Evolutionary conservation across 2,113 vertebrate genomes (phyloP), one percentile per base, ranked within the genome.

Genomic region (Chrysemys picta): DNA sequence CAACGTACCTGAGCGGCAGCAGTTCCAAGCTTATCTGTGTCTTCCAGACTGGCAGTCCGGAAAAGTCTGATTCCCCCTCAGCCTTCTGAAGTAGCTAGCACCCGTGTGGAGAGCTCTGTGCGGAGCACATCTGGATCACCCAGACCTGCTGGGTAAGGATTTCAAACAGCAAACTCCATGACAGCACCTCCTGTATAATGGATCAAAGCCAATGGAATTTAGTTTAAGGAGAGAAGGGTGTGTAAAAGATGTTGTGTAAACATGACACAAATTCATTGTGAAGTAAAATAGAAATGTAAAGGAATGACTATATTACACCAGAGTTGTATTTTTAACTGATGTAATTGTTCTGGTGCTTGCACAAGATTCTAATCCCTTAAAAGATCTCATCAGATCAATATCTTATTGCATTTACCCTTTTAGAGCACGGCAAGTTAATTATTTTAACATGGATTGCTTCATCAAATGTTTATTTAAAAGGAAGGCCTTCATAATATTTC

Each of bases 51-150:
- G 96, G 99, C 99, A 88, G 99, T 99, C 83, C 98, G 99, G 95
- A 99, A 99, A 98, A 99, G 98, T 93, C 98, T 99, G 94, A 99
- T 99, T 96, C 99, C 99, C 19, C 98, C 99, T 52, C 99, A 99
- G 97, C 98, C 99, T 53, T 98, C 98, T 91, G 99, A 99, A 75
- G 97, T 99, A 45, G 96, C 97, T 35, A 97, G 98, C 89, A 98
- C 99, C 2, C 98, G 99, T 82, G 98, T 99, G 1, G 99, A 99
- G 89, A 98, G 98, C 49, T 98, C 98, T 0, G 96, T 99, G 96
- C 98, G 99, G 35, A 99, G 98, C 97, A 98, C 99, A 1, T 99
- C 99, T 1, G 99, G 99, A 89, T 99, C 99, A 10, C 99, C 99
- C 6, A 98, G 99, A 90, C 99, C 99, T 94, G 98, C 99, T 88